Percentiles rank a stretch among this genome's conserved stretches.
Evolutionary conservation across 2,888 invertebrate genomes (phyloP).

Genomic region (Lasioglossum calceatum): DNA sequence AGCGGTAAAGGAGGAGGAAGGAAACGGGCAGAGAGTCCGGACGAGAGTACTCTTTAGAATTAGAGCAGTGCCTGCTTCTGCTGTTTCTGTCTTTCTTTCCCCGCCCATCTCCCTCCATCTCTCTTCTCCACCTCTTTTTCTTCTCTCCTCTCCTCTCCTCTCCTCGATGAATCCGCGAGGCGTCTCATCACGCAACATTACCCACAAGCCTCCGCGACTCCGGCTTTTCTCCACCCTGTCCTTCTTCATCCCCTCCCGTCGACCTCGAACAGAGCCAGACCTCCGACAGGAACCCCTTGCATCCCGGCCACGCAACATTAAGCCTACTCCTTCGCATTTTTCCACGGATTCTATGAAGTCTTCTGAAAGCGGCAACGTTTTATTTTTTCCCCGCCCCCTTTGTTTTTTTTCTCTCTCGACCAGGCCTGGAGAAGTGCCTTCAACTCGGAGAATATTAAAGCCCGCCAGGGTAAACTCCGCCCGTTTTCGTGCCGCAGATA

Average conservation of each 20-base stretch:
- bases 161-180: conserved; percentile 81
- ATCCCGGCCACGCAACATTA: conserved; percentile 81
- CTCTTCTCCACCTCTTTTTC: not conserved
- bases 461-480: conserved; percentile 28
- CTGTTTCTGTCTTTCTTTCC: conserved; percentile 57
- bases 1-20: conserved; percentile 49
- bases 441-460: conserved; percentile 44
- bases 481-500: conserved; percentile 8
- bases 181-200: conserved; percentile 84
- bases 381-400: conserved; percentile 48
- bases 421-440: conserved; percentile 20
- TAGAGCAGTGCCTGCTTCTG: conserved; percentile 75
- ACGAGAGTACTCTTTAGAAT: conserved; percentile 80
- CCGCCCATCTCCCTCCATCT: not conserved
- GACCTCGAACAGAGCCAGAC: conserved; percentile 49
- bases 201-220: conserved; percentile 73
- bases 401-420: conserved; percentile 16
- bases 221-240: conserved; percentile 52
- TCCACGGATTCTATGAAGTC: conserved; percentile 69
- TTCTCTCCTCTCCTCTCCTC: conserved; percentile 60
- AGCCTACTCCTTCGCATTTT: conserved; percentile 79
- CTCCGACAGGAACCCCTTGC: conserved; percentile 71
- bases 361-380: conserved; percentile 56
- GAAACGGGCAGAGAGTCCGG: conserved; percentile 67
- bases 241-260: conserved; percentile 54